Evolutionary conservation across 2,888 invertebrate genomes (phyloP).

Genomic region (Alsophila aescularia): DNA sequence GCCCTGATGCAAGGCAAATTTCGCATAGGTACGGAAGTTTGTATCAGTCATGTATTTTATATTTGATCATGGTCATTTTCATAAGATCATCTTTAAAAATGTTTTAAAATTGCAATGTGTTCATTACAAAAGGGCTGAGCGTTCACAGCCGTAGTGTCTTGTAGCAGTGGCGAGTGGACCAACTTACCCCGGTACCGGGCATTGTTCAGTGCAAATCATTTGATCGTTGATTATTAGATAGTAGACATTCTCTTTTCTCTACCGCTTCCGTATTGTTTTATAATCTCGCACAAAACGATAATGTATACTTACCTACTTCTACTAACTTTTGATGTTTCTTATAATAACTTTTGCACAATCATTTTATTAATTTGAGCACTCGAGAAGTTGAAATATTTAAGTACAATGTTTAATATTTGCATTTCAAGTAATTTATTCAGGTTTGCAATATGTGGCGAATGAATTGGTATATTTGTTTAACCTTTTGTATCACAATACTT

Average conservation of each 20-base stretch:
- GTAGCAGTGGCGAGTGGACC: slow-evolving; percentile 16
- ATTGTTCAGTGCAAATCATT: slow-evolving; percentile 24
- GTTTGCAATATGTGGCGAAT: slow-evolving; percentile 28
- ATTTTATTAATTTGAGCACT: slow-evolving; percentile 30
- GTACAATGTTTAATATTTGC: slow-evolving; percentile 40
- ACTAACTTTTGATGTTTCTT: slow-evolving; percentile 18
- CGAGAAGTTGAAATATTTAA: slow-evolving; percentile 27
- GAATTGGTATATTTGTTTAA: slow-evolving; percentile 38
- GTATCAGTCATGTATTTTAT: no score
- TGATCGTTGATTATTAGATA: slow-evolving; percentile 9
- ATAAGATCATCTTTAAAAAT: no score
- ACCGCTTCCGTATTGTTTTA: slow-evolving; percentile 24
- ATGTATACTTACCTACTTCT: slow-evolving; percentile 1
- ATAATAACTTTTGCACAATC: slow-evolving; percentile 31
- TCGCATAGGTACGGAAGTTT: no score
- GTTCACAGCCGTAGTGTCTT: slow-evolving; percentile 6
- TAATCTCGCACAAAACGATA: slow-evolving; percentile 32
- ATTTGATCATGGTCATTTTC: no score
- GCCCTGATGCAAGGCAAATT: no score
- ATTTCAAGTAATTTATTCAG: slow-evolving; percentile 38
- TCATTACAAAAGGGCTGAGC: neutral
- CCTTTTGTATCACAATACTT: slow-evolving; percentile 47
- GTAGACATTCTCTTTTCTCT: slow-evolving; percentile 16
- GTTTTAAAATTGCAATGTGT: slow-evolving; percentile 2
- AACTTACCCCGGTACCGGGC: slow-evolving; percentile 13